Conservation (phyloP, 2,888 invertebrate species). For the Ptilodon capucinus region DNA sequence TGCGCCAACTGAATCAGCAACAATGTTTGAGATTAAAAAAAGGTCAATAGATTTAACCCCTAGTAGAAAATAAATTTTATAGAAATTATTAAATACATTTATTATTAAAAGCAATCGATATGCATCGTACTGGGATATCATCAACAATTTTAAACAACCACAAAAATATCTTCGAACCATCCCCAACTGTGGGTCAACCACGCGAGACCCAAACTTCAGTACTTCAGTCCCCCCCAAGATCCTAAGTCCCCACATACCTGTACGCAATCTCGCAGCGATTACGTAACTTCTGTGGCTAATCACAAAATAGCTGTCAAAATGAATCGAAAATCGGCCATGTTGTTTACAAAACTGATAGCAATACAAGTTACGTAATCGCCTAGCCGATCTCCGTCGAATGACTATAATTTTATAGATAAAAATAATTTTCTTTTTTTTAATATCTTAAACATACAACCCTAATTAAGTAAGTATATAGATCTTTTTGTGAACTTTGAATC, state of each 20-base stretch:
- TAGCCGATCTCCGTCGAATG: neutral
- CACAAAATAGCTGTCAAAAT: too few species aligned
- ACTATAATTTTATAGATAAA: neutral
- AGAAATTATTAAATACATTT: slow-evolving; percentile 33
- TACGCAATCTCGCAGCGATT: too few species aligned
- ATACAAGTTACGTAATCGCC: too few species aligned
- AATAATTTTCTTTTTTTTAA: slow-evolving; percentile 8
- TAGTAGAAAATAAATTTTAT: slow-evolving; percentile 22
- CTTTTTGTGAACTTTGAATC: neutral
- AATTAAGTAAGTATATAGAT: slow-evolving; percentile 7
- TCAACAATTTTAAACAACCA: slow-evolving; percentile 60
- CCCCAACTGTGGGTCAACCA: neutral
- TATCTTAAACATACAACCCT: slow-evolving; percentile 22
- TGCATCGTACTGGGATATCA: slow-evolving; percentile 37
- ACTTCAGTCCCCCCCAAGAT: neutral
- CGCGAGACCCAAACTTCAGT: neutral
- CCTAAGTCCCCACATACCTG: neutral
- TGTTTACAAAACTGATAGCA: neutral
- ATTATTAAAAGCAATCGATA: slow-evolving; percentile 36
- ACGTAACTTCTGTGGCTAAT: too few species aligned
- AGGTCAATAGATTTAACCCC: too few species aligned
- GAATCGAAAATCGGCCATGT: too few species aligned
- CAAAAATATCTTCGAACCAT: slow-evolving; percentile 27
- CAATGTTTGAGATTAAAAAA: slow-evolving; percentile 29
- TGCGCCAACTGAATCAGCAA: too few species aligned